These are phyloP conservation scores for Bembecia ichneumoniformis DNA, from an alignment of 2,888 invertebrate genomes.

Conservation along the genomic window DNA sequence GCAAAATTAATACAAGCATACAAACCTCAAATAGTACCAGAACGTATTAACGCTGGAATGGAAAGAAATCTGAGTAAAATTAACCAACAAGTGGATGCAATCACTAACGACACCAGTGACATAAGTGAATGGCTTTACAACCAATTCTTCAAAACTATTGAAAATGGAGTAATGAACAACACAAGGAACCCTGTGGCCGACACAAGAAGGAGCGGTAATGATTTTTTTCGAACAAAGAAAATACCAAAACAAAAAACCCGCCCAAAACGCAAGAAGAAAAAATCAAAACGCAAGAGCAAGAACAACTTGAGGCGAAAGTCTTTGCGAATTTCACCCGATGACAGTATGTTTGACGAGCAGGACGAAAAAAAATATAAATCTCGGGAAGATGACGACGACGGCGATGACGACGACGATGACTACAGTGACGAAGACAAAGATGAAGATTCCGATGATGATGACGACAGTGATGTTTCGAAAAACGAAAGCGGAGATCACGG, in stretches of 20 bases:
- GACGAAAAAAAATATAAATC: conserved; percentile 12
- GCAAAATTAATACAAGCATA: conserved; percentile 35
- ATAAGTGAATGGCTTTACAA: conserved; percentile 62
- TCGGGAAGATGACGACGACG: conserved; percentile 15
- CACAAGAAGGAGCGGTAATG: conserved; percentile 37
- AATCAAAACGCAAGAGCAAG: conserved; percentile 21
- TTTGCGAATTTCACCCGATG: conserved; percentile 48
- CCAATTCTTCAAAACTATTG: conserved; percentile 61
- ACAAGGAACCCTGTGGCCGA: conserved; percentile 25
- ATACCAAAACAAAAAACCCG: conserved; percentile 21
- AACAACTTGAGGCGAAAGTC: conserved; percentile 34
- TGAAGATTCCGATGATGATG: conserved; percentile 18
- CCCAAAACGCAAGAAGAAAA: conserved; percentile 20
- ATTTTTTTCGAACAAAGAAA: conserved; percentile 2
- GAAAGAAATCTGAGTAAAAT: conserved; percentile 11
- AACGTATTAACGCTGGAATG: not conserved
- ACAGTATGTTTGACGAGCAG: conserved; percentile 42
- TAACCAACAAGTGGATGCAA: conserved; percentile 32
- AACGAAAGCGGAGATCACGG: conserved; percentile 28
- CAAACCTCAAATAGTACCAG: conserved; percentile 15
- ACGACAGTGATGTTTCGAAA: conserved; percentile 12
- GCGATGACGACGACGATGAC: conserved; percentile 18
- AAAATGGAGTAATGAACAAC: conserved; percentile 53
- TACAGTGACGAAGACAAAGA: conserved; percentile 9
- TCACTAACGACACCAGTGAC: conserved; percentile 45